These are phyloP conservation scores for Trachelus iudaicus DNA, from an alignment of 2,888 invertebrate genomes.

Conservation along the genomic window DNA sequence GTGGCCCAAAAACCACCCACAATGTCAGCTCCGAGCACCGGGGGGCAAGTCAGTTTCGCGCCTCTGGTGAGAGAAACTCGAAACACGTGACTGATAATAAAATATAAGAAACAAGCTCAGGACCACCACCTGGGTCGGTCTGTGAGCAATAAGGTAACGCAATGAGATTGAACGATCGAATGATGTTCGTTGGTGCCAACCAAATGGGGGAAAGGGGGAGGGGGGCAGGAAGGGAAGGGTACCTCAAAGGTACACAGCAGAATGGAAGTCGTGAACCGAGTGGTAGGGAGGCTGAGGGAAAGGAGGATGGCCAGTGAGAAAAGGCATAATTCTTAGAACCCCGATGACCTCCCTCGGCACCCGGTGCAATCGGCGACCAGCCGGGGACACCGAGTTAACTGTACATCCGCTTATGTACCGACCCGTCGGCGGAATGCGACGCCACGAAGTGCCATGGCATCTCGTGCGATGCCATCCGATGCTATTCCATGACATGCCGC, in stretches of 20 bases:
- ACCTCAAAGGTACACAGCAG: background rate
- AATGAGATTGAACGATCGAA: background rate
- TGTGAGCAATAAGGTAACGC: background rate
- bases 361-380: conserved; percentile 43
- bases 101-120: background rate
- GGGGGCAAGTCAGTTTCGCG: background rate
- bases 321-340: conserved; percentile 49
- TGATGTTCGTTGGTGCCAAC: background rate
- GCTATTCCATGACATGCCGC: conserved; percentile 35
- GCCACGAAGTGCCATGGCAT: conserved; percentile 25
- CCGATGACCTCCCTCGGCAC: conserved; percentile 49
- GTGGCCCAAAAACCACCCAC: background rate
- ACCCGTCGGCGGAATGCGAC: conserved; percentile 47
- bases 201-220: conserved; percentile 15
- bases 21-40: background rate
- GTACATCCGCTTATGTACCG: conserved; percentile 57
- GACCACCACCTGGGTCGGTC: background rate
- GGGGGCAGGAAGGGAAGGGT: background rate
- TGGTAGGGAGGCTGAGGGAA: conserved; percentile 4
- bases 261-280: background rate
- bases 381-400: conserved; percentile 51
- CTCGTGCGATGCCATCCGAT: conserved; percentile 13
- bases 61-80: background rate
- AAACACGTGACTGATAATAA: background rate
- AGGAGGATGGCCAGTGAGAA: conserved; percentile 18